phyloP scores from a whole-genome alignment of 2,888 invertebrate genomes.

The Archips crataeganus region DNA sequence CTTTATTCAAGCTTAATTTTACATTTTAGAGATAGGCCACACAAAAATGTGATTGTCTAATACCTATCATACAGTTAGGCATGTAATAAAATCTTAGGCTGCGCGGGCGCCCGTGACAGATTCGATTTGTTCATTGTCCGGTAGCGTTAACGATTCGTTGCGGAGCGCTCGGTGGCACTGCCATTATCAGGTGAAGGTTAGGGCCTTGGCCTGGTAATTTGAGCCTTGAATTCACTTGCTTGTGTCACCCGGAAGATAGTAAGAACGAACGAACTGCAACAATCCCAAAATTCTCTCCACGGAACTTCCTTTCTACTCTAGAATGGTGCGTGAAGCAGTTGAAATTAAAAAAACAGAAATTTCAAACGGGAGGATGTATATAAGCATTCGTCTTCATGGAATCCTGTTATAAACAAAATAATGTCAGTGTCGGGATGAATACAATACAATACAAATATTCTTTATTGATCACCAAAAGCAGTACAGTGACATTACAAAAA shows the following conservation, averaged over 20 bases:
- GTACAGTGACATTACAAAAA: no score
- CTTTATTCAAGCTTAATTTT: not conserved
- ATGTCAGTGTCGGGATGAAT: no score
- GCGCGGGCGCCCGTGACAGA: constrained; percentile 66
- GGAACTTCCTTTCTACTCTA: no score
- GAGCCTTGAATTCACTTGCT: not conserved
- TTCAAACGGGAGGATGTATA: no score
- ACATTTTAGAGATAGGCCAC: not conserved
- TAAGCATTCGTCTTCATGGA: no score
- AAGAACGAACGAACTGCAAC: no score
- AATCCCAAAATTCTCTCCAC: no score
- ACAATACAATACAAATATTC: no score
- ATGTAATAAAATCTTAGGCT: constrained; percentile 44
- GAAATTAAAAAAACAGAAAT: no score
- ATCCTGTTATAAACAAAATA: no score
- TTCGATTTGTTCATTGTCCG: constrained; percentile 74
- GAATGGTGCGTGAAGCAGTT: no score
- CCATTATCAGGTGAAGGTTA: constrained; percentile 5
- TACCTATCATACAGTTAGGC: constrained; percentile 36
- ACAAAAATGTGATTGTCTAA: constrained; percentile 16
- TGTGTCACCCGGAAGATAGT: not conserved
- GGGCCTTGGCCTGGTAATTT: constrained; percentile 2
- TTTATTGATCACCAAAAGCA: no score
- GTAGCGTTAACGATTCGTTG: constrained; percentile 68
- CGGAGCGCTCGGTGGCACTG: constrained; percentile 49